phyloP scores from a whole-genome alignment of 2,888 invertebrate species.

The Cephalotes varians region DNA sequence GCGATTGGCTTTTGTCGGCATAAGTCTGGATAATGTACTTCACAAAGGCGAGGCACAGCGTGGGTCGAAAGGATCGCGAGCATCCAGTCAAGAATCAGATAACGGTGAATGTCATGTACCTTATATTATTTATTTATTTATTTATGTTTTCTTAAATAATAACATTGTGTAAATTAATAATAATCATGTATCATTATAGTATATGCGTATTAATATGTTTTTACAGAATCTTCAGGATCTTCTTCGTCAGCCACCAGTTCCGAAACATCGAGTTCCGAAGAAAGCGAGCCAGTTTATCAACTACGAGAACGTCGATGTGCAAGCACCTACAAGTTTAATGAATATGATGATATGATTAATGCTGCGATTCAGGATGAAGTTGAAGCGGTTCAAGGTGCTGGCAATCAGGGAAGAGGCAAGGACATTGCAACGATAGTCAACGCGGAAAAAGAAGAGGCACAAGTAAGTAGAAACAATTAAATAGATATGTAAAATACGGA shows the following conservation, averaged over 20 bases:
- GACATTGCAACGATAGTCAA: constrained; percentile 95
- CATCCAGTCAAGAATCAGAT: constrained; percentile 77
- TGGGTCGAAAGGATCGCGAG: constrained; percentile 76
- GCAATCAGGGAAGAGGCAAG: constrained; percentile 94
- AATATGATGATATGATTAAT: constrained; percentile 98
- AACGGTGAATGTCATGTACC: constrained; percentile 64
- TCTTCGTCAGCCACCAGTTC: constrained; percentile 80
- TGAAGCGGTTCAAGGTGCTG: constrained; percentile 91
- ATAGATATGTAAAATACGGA: not conserved
- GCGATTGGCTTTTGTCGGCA: constrained; percentile 91
- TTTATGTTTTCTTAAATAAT: not conserved
- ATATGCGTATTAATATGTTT: constrained; percentile 3
- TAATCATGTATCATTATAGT: constrained; percentile 11
- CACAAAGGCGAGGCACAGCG: constrained; percentile 81
- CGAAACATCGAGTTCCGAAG: constrained; percentile 86
- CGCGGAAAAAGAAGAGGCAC: constrained; percentile 90
- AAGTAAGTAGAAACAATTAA: constrained; percentile 68
- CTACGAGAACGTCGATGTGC: constrained; percentile 93
- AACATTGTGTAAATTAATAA: not conserved
- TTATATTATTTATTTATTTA: not conserved
- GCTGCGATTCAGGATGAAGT: constrained; percentile 94
- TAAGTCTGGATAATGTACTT: constrained; percentile 91
- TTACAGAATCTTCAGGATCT: constrained; percentile 71
- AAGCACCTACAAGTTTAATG: constrained; percentile 94
- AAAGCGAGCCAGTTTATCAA: constrained; percentile 93